phyloP scores from a whole-genome alignment of 2,888 invertebrate species.

The Tenthredo distinguenda region DNA sequence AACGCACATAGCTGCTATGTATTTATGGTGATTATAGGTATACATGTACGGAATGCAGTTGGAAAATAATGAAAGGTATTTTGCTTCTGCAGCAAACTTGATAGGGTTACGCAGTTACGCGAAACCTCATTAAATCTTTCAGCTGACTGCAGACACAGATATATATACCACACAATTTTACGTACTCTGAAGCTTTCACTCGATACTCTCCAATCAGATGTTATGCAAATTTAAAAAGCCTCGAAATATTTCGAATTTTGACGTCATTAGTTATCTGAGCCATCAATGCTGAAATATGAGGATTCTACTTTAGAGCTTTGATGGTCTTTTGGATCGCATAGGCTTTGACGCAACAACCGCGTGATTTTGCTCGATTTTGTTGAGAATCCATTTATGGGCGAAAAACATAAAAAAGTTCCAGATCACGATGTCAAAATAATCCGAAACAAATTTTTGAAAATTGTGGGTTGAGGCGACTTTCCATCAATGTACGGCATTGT shows the following conservation, averaged over 20 bases:
- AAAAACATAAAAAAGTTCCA: no score
- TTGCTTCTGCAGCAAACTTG: neutral
- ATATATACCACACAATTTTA: no score
- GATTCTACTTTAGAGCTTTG: neutral
- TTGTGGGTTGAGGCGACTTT: neutral
- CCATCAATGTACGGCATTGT: neutral
- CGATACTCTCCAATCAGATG: neutral
- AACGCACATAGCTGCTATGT: constrained; percentile 67
- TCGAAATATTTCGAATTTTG: neutral
- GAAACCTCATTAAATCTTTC: neutral
- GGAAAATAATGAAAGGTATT: neutral
- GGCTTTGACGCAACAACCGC: neutral
- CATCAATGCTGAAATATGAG: constrained; percentile 2
- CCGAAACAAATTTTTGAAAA: neutral
- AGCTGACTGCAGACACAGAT: neutral
- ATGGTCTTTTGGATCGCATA: neutral
- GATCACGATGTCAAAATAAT: neutral
- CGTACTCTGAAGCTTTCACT: neutral
- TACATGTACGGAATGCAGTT: neutral
- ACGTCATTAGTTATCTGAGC: neutral
- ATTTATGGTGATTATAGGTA: neutral
- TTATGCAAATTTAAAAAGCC: neutral
- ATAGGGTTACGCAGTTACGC: neutral
- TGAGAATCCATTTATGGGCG: neutral
- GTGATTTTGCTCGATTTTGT: neutral